Conservation (phyloP, 2,888 invertebrate species). For the Drosophila borborema region DNA sequence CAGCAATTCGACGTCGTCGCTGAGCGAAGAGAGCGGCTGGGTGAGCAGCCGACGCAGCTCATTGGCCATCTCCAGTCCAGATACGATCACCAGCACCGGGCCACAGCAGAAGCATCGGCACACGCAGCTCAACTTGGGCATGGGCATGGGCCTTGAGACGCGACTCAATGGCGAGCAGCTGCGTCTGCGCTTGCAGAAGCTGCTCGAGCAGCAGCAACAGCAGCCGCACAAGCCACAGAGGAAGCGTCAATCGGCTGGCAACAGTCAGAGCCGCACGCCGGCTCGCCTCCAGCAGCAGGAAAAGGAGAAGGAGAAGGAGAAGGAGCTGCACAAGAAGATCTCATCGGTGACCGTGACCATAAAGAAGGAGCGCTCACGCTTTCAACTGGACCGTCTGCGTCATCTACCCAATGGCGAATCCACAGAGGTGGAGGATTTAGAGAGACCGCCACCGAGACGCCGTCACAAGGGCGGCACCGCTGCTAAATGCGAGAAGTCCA, state of each 20-base stretch:
- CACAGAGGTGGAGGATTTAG: constrained; percentile 81
- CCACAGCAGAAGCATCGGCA: constrained; percentile 56
- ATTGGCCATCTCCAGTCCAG: constrained; percentile 88
- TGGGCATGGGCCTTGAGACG: constrained; percentile 81
- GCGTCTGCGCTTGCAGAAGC: constrained; percentile 88
- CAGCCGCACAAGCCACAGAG: constrained; percentile 75
- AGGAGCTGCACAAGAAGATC: constrained; percentile 81
- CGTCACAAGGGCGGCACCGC: constrained; percentile 56
- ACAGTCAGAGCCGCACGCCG: constrained; percentile 63
- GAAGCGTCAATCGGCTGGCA: constrained; percentile 63
- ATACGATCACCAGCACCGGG: constrained; percentile 83
- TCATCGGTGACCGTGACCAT: constrained; percentile 81
- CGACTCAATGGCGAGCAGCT: constrained; percentile 89
- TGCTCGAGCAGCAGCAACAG: constrained; percentile 85
- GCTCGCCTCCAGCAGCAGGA: constrained; percentile 48
- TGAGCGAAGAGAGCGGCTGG: constrained; percentile 95
- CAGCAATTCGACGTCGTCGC: constrained; percentile 88
- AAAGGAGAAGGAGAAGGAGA: constrained; percentile 40
- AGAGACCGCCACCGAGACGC: constrained; percentile 69
- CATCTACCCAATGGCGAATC: constrained; percentile 77
- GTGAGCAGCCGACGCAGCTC: constrained; percentile 91
- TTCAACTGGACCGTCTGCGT: constrained; percentile 66
- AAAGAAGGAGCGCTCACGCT: constrained; percentile 79
- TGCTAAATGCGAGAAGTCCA: constrained; percentile 86
- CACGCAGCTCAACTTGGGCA: constrained; percentile 69